Base-by-base conservation (phyloP, 2,113 vertebrate genomes). In the Oryzias celebensis region DNA sequence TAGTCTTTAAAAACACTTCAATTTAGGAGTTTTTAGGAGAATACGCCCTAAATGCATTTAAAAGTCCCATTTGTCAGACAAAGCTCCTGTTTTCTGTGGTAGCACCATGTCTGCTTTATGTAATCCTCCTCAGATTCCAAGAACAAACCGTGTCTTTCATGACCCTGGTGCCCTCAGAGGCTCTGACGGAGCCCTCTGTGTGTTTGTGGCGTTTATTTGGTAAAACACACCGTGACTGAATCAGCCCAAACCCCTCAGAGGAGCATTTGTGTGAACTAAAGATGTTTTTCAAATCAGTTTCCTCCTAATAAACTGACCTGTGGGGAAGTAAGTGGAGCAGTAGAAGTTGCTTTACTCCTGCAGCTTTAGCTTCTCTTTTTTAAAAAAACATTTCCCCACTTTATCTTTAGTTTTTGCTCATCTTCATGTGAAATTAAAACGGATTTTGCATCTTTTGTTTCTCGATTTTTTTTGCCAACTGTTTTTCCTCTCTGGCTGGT, bases 201-300 rank as follows among this genome's bases (percentile, higher is more conserved):
- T 36, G 36, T 36, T 36, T 67, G 13, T 70, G 41, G 60, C 49
- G 69, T 75, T 69, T 59, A 68, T 75, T 69, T n/a, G 52, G 28
- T 20, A 56, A 80, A 61, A 54, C 52, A 62, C 73, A 61, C 58
- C 62, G 77, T 78, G 76, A 78, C 45, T 26, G 50, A 16, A 77
- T 43, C 65, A 55, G 65, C 55, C 22, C 66, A 26, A 47, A 22
- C 20, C 46, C 64, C 53, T 45, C 69, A 20, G 77, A 63, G 70
- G 47, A n/a, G 43, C 17, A n/a, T 43, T 45, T 12, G 16, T 65
- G 62, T 76, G 44, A 78, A 57, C 46, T 62, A 26, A 17, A 31
- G 36, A 12, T 6, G 3, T 7, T 7, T 43, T 65, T 59, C 66
- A 64, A 71, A 68, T 74, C 64, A 66, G 55, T 69, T 72, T 82